Percentiles rank a stretch among this genome's conserved stretches.
Conservation (phyloP, 1,140 invertebrate genomes). For the Mesaphorura yosii region DNA sequence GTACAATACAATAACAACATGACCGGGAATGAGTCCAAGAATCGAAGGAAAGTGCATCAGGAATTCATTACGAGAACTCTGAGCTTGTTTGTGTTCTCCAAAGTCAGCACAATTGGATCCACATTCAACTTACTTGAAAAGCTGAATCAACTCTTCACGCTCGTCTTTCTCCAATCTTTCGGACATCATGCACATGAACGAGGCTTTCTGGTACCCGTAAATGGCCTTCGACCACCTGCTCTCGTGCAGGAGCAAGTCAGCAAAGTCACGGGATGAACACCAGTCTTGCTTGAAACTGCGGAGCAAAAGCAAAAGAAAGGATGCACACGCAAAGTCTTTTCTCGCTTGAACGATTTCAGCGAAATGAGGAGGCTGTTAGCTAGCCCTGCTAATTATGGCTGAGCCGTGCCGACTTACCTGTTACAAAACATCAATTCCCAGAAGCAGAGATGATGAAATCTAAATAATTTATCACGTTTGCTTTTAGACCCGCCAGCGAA, state of each 20-base stretch:
- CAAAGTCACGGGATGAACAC: slow-evolving; percentile 59
- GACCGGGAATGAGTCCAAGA: no score
- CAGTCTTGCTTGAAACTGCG: slow-evolving; percentile 50
- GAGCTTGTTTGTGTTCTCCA: no score
- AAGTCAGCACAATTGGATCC: no score
- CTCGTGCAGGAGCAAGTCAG: slow-evolving; percentile 55
- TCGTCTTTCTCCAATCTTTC: slow-evolving; percentile 44
- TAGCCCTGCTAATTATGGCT: no score
- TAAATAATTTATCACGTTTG: neutral
- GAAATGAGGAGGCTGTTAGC: neutral
- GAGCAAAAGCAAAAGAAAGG: slow-evolving; percentile 16
- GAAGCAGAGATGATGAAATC: slow-evolving; percentile 81
- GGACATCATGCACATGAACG: slow-evolving; percentile 60
- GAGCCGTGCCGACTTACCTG: no score
- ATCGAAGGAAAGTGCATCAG: no score
- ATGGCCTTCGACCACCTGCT: slow-evolving; percentile 85
- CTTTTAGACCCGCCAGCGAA: neutral
- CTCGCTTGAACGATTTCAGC: no score
- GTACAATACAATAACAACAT: no score
- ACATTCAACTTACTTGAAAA: slow-evolving; percentile 45
- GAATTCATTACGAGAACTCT: no score
- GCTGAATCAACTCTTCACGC: slow-evolving; percentile 39
- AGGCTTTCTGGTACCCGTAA: slow-evolving; percentile 79
- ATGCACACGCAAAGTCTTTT: neutral
- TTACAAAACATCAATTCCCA: slow-evolving; percentile 92